A percentile compares a stretch with the other conserved stretches of the same genome.
Evolutionary conservation across 2,888 invertebrate species (phyloP).

Genomic region (Galerucella calmariensis): DNA sequence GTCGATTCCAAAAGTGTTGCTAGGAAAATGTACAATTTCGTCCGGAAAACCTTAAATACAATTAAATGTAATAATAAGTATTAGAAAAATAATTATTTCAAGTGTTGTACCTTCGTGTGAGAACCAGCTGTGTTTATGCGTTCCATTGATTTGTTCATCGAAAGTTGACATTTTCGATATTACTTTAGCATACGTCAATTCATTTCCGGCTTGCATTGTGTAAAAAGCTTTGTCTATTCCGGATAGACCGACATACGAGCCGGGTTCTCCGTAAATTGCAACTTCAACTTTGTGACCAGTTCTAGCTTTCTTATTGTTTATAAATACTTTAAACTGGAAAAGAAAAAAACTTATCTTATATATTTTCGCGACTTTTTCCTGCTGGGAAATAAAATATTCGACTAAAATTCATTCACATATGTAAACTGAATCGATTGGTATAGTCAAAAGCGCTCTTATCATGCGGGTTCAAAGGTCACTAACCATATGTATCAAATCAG

Average conservation of each 20-base stretch:
- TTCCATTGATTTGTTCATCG: constrained; percentile 87
- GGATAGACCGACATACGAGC: constrained; percentile 92
- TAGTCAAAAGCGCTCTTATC: too few relatives aligned
- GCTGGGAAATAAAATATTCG: too few relatives aligned
- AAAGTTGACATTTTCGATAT: constrained; percentile 89
- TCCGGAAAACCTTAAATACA: constrained; percentile 69
- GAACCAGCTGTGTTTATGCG: constrained; percentile 84
- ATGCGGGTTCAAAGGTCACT: too few relatives aligned
- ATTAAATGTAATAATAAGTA: not conserved
- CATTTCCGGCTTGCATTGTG: constrained; percentile 93
- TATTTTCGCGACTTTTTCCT: too few relatives aligned
- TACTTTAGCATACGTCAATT: constrained; percentile 86
- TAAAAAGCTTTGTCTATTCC: constrained; percentile 91
- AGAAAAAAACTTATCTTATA: not conserved
- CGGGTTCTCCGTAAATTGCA: constrained; percentile 92
- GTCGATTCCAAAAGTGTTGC: constrained; percentile 89
- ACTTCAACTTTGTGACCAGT: constrained; percentile 94
- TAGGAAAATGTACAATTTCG: constrained; percentile 86
- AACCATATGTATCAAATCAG: too few relatives aligned
- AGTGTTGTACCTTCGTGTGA: constrained; percentile 81
- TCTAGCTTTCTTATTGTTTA: constrained; percentile 93
- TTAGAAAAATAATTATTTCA: not conserved
- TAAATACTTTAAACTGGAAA: constrained; percentile 79
- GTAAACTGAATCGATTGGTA: too few relatives aligned
- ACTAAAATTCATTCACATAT: too few relatives aligned